phyloP scores from a whole-genome alignment of 92 coral and sea anemone species.

The Meandrina meandrites region DNA sequence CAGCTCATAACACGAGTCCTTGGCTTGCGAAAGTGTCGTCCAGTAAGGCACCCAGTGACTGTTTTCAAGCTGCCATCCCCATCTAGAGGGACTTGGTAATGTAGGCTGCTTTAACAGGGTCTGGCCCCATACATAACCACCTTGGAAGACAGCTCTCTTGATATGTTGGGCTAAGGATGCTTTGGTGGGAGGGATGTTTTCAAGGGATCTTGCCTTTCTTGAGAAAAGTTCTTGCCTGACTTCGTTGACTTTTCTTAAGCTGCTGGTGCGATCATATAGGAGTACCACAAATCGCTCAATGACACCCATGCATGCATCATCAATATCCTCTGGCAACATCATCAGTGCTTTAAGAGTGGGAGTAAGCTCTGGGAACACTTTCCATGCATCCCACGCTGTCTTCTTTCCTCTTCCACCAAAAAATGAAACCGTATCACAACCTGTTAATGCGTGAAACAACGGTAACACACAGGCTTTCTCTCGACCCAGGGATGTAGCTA shows the following conservation, averaged over 20 bases:
- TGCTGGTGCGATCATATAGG: conserved; percentile 54
- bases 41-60: conserved; percentile 49
- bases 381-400: conserved; percentile 46
- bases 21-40: conserved; percentile 75
- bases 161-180: conserved; percentile 57
- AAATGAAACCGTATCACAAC: conserved; percentile 65
- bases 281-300: conserved; percentile 52
- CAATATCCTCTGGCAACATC: conserved; percentile 4
- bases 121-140: conserved; percentile 63
- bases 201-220: conserved; percentile 61
- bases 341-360: conserved; percentile 19
- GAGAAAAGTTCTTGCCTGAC: conserved; percentile 58
- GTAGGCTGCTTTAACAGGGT: conserved; percentile 40
- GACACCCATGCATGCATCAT: conserved; percentile 27
- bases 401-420: conserved; percentile 61
- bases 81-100: conserved; percentile 49
- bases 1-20: conserved; percentile 64
- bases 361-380: conserved; percentile 49
- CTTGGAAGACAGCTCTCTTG: conserved; percentile 65
- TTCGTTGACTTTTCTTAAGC: conserved; percentile 44
- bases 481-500: conserved; percentile 31
- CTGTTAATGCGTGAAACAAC: conserved; percentile 59
- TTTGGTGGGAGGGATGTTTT: conserved; percentile 67
- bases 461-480: conserved; percentile 48
- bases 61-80: conserved; percentile 61